Conservation (phyloP, 2,113 vertebrate genomes). For the Phocoena sinus region DNA sequence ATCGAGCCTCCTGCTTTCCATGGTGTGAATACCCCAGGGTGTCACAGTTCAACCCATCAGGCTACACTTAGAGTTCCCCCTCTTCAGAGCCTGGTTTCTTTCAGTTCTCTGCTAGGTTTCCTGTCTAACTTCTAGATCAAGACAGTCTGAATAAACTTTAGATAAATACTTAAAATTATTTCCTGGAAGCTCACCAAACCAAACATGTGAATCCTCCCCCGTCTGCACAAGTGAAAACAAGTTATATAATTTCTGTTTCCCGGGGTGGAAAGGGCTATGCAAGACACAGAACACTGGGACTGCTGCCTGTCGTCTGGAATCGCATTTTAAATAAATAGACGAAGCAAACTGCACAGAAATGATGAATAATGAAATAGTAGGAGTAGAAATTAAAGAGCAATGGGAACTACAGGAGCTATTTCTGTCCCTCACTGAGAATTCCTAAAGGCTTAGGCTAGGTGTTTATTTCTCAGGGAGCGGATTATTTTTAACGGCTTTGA, state of each 20-base stretch:
- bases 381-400: conserved; percentile 55
- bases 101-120: background rate
- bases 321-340: conserved; percentile 70
- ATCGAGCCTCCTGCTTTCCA: background rate
- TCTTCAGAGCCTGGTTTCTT: background rate
- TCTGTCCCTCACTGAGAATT: conserved; percentile 56
- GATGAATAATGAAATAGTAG: conserved; percentile 58
- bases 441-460: conserved; percentile 33
- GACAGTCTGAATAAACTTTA: conserved; percentile 67
- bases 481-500: conserved; percentile 61
- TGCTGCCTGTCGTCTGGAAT: conserved; percentile 61
- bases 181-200: conserved; percentile 64
- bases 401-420: conserved; percentile 43
- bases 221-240: conserved; percentile 69
- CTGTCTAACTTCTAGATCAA: conserved; percentile 60
- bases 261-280: conserved; percentile 28
- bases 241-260: conserved; percentile 72
- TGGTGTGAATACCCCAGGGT: background rate
- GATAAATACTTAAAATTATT: conserved; percentile 69
- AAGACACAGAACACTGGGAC: conserved; percentile 19
- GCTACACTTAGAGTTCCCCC: background rate
- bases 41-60: background rate
- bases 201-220: conserved; percentile 64
- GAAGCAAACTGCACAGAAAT: conserved; percentile 33
- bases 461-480: conserved; percentile 57